Percentiles rank a stretch among this genome's conserved stretches.
phyloP scores from a whole-genome alignment of 2,797 vertebrate genomes.

The Myotis pilosus region DNA sequence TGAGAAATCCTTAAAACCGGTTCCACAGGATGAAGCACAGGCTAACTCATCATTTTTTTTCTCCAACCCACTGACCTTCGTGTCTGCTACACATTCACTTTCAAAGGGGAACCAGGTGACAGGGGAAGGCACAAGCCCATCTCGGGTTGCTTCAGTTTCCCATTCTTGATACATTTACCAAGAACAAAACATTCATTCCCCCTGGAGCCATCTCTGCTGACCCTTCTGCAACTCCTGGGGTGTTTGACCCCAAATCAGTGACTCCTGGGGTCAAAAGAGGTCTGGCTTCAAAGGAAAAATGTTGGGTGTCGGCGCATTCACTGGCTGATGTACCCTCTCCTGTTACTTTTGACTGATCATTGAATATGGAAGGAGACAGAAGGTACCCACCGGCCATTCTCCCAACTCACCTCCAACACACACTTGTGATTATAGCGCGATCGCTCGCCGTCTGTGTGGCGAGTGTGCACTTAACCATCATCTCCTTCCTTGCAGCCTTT shows the following conservation, averaged over 20 bases:
- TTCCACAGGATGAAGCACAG: background rate
- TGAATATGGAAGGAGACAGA: slow-evolving; percentile 6
- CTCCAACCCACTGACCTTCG: background rate
- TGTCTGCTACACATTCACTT: slow-evolving; percentile 52
- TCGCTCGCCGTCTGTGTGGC: background rate
- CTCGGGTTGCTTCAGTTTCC: slow-evolving; percentile 10
- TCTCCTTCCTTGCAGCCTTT: background rate
- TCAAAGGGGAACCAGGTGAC: slow-evolving; percentile 47
- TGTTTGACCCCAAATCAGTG: background rate
- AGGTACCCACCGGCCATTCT: background rate
- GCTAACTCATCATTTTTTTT: background rate
- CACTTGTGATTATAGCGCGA: background rate
- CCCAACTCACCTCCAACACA: background rate
- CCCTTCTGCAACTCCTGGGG: background rate
- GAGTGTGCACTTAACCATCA: too few relatives aligned
- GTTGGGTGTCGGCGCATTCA: background rate
- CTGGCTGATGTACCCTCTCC: slow-evolving; percentile 43
- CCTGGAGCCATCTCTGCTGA: background rate
- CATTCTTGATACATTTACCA: background rate
- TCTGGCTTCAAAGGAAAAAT: slow-evolving; percentile 69
- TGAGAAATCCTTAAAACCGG: background rate
- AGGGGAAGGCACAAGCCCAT: background rate
- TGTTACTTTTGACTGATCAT: slow-evolving; percentile 61
- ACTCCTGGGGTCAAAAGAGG: background rate
- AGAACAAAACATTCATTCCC: slow-evolving; percentile 19